Conservation (phyloP, 2,888 invertebrate species). For the Leptopilina drosophilae region DNA sequence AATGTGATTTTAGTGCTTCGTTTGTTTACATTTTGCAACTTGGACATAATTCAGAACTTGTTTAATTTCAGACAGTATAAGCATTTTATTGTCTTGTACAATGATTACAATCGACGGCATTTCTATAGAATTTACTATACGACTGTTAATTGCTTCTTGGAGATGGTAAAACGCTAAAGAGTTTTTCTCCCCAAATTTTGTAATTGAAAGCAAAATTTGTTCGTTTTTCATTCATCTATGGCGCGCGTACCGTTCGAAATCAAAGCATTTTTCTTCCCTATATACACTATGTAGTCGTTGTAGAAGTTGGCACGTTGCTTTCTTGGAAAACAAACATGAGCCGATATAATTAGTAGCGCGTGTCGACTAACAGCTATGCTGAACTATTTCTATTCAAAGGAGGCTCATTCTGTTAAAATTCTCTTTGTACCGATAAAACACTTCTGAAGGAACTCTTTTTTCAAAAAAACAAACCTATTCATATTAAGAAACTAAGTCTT, state of each 20-base stretch:
- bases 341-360: conserved; percentile 73
- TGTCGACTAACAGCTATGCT: conserved; percentile 61
- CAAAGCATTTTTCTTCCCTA: conserved; percentile 45
- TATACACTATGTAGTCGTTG: conserved; percentile 52
- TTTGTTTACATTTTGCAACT: no score
- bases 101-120: no score
- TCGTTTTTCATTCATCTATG: conserved; percentile 38
- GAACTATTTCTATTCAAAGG: conserved; percentile 44
- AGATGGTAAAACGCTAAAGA: background rate
- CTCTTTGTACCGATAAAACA: conserved; percentile 21
- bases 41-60: no score
- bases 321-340: conserved; percentile 67
- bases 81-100: no score
- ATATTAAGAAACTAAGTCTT: conserved; percentile 21
- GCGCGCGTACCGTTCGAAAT: conserved; percentile 48
- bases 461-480: conserved; percentile 5
- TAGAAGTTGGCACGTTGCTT: conserved; percentile 65
- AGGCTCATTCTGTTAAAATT: conserved; percentile 5
- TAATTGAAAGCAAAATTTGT: conserved; percentile 7
- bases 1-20: no score
- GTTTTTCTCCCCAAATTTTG: background rate
- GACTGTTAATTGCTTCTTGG: no score
- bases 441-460: background rate
- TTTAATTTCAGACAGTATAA: no score
- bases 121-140: no score